Evolutionary conservation across 2,797 vertebrate genomes (phyloP).

Genomic region (Acropternis orthonyx): DNA sequence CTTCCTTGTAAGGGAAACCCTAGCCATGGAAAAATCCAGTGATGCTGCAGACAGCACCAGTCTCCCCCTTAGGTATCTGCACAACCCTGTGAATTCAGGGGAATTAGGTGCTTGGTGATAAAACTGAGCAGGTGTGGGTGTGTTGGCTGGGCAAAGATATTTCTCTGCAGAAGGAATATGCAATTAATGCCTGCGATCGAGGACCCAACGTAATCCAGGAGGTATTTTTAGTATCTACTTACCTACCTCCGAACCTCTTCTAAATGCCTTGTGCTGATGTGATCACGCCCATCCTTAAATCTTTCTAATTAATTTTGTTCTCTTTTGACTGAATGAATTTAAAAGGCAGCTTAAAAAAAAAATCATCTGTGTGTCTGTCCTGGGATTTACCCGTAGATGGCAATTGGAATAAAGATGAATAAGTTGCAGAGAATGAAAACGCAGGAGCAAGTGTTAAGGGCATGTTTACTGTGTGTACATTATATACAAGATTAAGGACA

Average conservation of each 20-base stretch:
- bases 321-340: constrained; percentile 33
- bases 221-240: constrained; percentile 49
- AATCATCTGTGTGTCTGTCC: neutral
- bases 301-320: constrained; percentile 55
- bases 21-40: neutral
- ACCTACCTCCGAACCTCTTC: neutral
- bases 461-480: neutral
- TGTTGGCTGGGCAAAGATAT: neutral
- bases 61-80: fast-evolving
- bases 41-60: neutral
- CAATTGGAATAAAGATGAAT: neutral
- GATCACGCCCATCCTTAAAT: constrained; percentile 30
- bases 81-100: fast-evolving
- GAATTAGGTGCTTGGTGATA: neutral
- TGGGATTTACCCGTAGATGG: constrained; percentile 21
- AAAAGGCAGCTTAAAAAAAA: constrained; percentile 48
- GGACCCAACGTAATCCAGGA: constrained; percentile 3
- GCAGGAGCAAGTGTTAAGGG: constrained; percentile 1
- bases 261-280: neutral
- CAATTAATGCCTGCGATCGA: neutral
- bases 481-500: neutral
- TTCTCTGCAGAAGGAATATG: neutral
- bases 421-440: constrained; percentile 33
- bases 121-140: neutral
- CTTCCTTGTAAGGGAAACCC: neutral